phyloP scores from a whole-genome alignment of 1,140 invertebrate genomes.

The Acyrthosiphon pisum region DNA sequence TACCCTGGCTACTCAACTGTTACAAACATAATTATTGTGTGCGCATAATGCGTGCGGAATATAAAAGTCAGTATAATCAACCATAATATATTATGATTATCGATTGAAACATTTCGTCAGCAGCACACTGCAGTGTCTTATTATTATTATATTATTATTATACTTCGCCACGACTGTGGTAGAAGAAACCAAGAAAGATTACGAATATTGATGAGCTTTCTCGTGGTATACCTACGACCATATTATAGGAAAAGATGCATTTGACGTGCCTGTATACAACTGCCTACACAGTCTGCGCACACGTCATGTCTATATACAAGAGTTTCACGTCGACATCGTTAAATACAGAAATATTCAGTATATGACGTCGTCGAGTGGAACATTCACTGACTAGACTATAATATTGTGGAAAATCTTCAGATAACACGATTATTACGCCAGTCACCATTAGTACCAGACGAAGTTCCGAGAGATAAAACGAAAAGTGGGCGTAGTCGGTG shows the following conservation, averaged over 20 bases:
- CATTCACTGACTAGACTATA: neutral
- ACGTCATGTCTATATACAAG: neutral
- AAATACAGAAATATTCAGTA: neutral
- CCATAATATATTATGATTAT: neutral
- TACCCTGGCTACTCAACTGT: no score
- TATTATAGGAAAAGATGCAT: neutral
- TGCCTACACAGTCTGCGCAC: neutral
- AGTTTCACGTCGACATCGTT: neutral
- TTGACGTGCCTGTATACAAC: neutral
- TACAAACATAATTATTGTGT: no score
- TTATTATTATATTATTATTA: no score
- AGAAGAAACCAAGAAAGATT: neutral
- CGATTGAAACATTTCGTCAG: neutral
- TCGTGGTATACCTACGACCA: neutral
- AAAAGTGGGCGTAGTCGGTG: conserved; percentile 42
- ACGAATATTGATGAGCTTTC: conserved; percentile 39
- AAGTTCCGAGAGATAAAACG: conserved; percentile 4
- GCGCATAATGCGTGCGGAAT: neutral
- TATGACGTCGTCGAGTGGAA: neutral
- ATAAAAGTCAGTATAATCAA: neutral
- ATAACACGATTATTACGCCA: neutral
- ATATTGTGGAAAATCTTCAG: neutral
- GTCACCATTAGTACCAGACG: neutral
- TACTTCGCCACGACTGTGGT: neutral
- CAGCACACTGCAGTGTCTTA: neutral